Evolutionary conservation across 1,140 invertebrate species (phyloP), one percentile per base, ranked within the genome.

Genomic region (Anoplophora glabripennis): DNA sequence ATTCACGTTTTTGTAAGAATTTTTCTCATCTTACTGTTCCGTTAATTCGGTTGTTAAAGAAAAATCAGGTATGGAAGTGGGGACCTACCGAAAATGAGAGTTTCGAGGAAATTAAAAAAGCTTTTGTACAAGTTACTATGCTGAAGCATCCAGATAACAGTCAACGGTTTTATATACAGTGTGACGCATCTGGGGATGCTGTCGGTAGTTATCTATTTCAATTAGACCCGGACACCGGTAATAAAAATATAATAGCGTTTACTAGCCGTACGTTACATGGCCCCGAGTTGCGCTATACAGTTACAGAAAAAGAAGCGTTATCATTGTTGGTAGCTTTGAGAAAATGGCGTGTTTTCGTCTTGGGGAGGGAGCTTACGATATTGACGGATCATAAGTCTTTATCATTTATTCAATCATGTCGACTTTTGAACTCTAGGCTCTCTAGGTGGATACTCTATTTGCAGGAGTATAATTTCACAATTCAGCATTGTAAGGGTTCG

Each of bases 1-100:
- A 79, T 51, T 59, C 72, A 7, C 66, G 73, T 59, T 81, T 76
- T 66, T 68, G 78, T 14, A 59, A 63, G 0, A 53, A 72, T 14
- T 71, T 73, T 15, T 53, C 73, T 0, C 57, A 28, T 28, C 63
- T 0, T 46, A 12, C 21, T 61, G 14, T 28, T 12, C 21, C 21
- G 21, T 28, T 47, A 28, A 17, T n/a, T 14, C 21, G 21, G 5
- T 18, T 47, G 21, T 5, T 47, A 17, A 47, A 28, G 40, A 53
- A 53, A 17, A 35, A 35, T 15, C 21, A 28, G 36, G 18, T 12
- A 28, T 47, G 45, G 45, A 47, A 47, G 21, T 47, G 45, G 45
- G 45, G 14, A 18, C 2, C 2, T 15, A 18, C n/a, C n/a, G 45
- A 47, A 47, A 47, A 36, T 2, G 17, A 17, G 14, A 18, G n/a